Conservation (phyloP, 2,113 vertebrate species). For the Clarias batrachus region DNA sequence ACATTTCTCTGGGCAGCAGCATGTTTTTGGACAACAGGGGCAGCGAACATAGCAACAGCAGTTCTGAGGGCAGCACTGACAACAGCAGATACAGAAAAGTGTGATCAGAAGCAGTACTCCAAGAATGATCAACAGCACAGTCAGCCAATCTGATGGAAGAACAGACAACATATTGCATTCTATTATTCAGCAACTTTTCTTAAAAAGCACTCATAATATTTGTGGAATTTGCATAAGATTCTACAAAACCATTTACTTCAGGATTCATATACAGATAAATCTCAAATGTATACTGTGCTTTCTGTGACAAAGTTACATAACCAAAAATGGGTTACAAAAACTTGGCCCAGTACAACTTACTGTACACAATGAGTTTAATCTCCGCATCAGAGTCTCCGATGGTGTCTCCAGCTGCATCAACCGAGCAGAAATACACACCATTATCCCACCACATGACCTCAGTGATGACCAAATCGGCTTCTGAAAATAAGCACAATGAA, state of each 20-base stretch:
- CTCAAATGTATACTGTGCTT: not conserved
- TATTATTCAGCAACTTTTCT: not conserved
- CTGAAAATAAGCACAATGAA: slow-evolving; percentile 62
- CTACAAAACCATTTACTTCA: not conserved
- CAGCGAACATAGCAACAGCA: slow-evolving; percentile 96
- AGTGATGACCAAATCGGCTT: slow-evolving; percentile 87
- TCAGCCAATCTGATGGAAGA: slow-evolving; percentile 85
- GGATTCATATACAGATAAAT: not conserved
- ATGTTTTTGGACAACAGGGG: slow-evolving; percentile 86
- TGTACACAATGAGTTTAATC: slow-evolving; percentile 87
- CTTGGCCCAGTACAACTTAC: slow-evolving; percentile 73
- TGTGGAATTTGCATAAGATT: not conserved
- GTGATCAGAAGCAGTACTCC: slow-evolving; percentile 82
- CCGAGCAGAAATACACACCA: slow-evolving; percentile 84
- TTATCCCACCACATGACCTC: slow-evolving; percentile 99
- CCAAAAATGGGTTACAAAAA: not conserved
- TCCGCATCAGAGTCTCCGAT: slow-evolving; percentile 84
- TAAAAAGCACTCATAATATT: not conserved
- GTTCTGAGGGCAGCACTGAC: slow-evolving; percentile 92
- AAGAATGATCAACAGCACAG: slow-evolving; percentile 84
- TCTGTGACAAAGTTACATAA: not conserved
- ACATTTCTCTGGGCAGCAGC: slow-evolving; percentile 96
- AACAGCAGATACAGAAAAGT: slow-evolving; percentile 88
- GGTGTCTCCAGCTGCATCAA: slow-evolving; percentile 89
- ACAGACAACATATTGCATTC: not conserved